Evolutionary conservation across 1,140 invertebrate species (phyloP), one percentile per base, ranked within the genome.

Genomic region (Rhagoletis pomonella): DNA sequence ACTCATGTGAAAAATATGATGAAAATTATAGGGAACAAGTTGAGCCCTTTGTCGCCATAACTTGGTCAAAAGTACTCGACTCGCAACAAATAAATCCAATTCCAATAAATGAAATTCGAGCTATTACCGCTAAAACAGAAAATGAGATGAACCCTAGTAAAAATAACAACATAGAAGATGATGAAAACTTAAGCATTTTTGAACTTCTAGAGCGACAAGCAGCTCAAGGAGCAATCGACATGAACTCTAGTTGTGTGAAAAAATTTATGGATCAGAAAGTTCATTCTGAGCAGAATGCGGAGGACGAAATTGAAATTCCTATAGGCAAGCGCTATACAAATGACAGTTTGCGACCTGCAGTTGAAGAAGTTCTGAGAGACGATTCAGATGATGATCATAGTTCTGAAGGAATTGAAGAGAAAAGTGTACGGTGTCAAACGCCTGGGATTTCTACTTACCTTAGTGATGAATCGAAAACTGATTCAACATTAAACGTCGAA

Each of bases 41-140:
- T 47, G 47, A 85, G 50, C 67, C 39, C 14, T 58, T 58, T 77
- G 77, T 69, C n/a, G 44, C 64, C 44, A 29, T 92, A 2, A 89
- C 90, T 14, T 93, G 92, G 92, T 90, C 92, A 47, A 90, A 92
- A 87, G 90, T 93, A 2, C 67, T 93, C 85, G 89, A 92, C 42
- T 86, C 90, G 9, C 89, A 92, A 88, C 87, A 89, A 42, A 90
- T 92, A 0, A 90, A 90, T 39, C 90, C 91, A 19, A 12, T 90
- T 64, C 89, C 91, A 62, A 86, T 91, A 14, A 85, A 89, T 3
- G 87, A 89, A 1, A 87, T 89, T 3, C 91, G 90, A 69, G 89
- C 47, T 7, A 10, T 5, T 29, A 4, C 42, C 14, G 7, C 44
- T 19, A 81, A 19, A 4, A 44, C 39, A 17, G 67, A 17, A 86